Conservation (phyloP, 1,140 invertebrate species). For the Tetramorium simillimum region DNA sequence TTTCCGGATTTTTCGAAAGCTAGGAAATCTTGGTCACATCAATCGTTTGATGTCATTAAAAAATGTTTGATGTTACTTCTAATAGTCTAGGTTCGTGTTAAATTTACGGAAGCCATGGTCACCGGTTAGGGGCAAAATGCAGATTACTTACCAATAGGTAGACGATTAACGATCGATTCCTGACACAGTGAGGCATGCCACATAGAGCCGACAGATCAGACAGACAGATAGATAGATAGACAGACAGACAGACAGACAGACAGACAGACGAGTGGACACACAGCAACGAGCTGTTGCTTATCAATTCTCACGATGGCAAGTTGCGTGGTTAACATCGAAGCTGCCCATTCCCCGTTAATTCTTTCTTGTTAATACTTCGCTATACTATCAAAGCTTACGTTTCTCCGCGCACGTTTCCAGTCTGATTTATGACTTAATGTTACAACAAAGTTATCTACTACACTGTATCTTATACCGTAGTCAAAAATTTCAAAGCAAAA, state of each 20-base stretch:
- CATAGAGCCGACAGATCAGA: conserved; percentile 49
- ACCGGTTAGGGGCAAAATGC: conserved; percentile 61
- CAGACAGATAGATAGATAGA: conserved; percentile 22
- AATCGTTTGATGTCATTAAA: conserved; percentile 21
- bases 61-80: conserved; percentile 46
- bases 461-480: not conserved
- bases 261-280: conserved; percentile 13
- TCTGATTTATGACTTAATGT: not conserved
- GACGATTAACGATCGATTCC: conserved; percentile 67
- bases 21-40: conserved; percentile 46
- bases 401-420: not conserved
- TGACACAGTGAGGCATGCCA: conserved; percentile 68
- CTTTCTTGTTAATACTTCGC: not conserved
- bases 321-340: conserved; percentile 27
- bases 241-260: not conserved
- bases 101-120: conserved; percentile 65
- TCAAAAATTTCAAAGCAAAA: conserved; percentile 12
- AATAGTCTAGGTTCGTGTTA: conserved; percentile 66
- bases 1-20: not conserved
- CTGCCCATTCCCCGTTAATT: conserved; percentile 4
- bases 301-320: conserved; percentile 52
- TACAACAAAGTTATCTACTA: conserved; percentile 1
- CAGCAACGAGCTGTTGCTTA: not conserved
- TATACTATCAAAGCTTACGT: conserved; percentile 23
- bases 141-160: conserved; percentile 69